Evolutionary conservation across 2,888 invertebrate genomes (phyloP), one percentile per base, ranked within the genome.

Genomic region (Miltochrista miniata): DNA sequence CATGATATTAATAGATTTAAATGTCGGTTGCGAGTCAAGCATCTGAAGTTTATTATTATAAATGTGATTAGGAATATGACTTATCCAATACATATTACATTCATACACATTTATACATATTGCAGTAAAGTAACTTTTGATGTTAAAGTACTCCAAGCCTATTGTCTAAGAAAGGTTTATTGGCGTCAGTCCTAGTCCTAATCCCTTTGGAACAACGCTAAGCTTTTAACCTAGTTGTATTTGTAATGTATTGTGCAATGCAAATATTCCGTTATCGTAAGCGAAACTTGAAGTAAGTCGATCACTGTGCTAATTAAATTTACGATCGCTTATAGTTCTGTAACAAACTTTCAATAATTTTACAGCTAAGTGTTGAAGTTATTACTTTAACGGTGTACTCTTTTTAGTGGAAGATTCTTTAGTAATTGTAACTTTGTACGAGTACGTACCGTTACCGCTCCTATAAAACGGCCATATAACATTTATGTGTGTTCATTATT

Each of bases 161-260:
- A 15, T 18, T 39, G 15, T 51, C 37, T 59, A 56, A 37, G 51
- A 46, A 51, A 57, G 59, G 44, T 52, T 52, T 59, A 59, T 67
- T 59, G 51, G 55, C 60, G 51, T 51, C n/a, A 56, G 64, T 51
- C 69, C 56, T 59, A 64, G 52, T 57, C 55, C 18, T 64, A 56
- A 58, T 58, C 59, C 64, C 54, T 60, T 61, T 59, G 48, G 63
- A 73, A 85, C 81, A 79, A 59, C 77, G 70, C 70, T 83, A 83
- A 84, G 85, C 87, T 87, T 86, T 84, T 87, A 85, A 83, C 83
- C 82, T 70, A 79, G 79, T 81, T 80, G 68, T 72, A 56, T 56
- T 38, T 55, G 58, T 58, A 59, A 67, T 74, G 72, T 70, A 70
- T 73, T 75, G 76, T 75, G 76, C 74, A 75, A 77, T 75, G 76